Base-by-base conservation (phyloP, 2,797 vertebrate species). In the Diglossa cyanea region DNA sequence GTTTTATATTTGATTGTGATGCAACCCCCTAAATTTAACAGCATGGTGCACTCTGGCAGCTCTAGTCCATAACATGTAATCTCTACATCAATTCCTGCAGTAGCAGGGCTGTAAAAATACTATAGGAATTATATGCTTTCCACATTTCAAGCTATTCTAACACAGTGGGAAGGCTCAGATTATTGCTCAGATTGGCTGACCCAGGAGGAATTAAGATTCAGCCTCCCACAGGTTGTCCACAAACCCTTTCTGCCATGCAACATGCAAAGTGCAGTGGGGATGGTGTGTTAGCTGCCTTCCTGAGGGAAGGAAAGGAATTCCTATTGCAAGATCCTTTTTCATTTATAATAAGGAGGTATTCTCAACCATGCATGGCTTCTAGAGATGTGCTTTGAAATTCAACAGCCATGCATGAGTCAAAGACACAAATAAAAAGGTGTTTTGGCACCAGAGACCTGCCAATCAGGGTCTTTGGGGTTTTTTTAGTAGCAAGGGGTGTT, bases 21-120 rank as follows among this genome's bases (percentile, higher is more conserved):
- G 55, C 12, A 77, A 30, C 2, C 13, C 20, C 7, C 33, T 63
- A 33, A 47, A 60, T 58, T 47, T 62, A 73, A n/a, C 14, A 25
- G 16, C 10, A 3, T 3, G 10, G 44, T 1, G 8, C 13, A 47
- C 60, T 17, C 15, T 37, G 63, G 48, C 17, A 45, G 35, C 24
- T 77, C 42, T 24, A 37, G 18, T 30, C 30, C 24, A 30, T 58
- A 57, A 28, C 54, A 30, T 0, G 0, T 10, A 14, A 53, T 48
- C 5, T 65, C 54, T 28, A 11, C 39, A 20, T 15, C 42, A 35
- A 75, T 23, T 54, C n/a, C 54, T 53, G 54, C 6, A 72, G 30
- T 4, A 40, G 21, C 33, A 78, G 4, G 11, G 21, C n/a, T 72
- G 20, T 26, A 28, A 55, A 68, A 80, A 47, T 39, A 35, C 9